Evolutionary conservation across 2,113 vertebrate genomes (phyloP).

Genomic region (Anoura caudifer): DNA sequence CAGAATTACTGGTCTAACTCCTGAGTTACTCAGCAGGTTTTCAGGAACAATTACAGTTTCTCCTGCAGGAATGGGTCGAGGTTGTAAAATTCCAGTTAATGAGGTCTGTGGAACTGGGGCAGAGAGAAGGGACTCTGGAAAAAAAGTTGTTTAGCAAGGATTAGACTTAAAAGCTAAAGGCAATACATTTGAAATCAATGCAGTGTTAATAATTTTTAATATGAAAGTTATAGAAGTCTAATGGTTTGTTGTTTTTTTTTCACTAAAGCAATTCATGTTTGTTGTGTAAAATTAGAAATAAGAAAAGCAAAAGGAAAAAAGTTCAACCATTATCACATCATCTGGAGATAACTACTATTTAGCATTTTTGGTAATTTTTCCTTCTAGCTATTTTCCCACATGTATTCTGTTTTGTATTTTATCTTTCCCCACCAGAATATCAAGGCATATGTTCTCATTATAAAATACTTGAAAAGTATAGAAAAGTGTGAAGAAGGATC

Average conservation of each 20-base stretch:
- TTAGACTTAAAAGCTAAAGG: conserved; percentile 32
- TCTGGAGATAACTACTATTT: background rate
- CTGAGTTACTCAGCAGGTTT: conserved; percentile 94
- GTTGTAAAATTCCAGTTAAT: conserved; percentile 91
- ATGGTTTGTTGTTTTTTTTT: background rate
- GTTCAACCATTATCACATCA: background rate
- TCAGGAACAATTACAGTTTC: conserved; percentile 97
- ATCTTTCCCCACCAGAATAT: background rate
- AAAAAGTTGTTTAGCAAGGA: conserved; percentile 70
- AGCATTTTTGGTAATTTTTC: background rate
- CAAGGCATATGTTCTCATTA: background rate
- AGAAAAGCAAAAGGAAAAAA: conserved; percentile 36
- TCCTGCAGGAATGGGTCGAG: conserved; percentile 92
- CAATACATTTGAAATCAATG: background rate
- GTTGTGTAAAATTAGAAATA: conserved; percentile 31
- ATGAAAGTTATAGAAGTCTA: background rate
- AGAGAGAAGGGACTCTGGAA: conserved; percentile 87
- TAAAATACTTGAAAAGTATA: background rate
- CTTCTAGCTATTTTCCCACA: conserved; percentile 12
- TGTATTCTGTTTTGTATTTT: conserved; percentile 18
- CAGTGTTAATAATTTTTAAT: background rate
- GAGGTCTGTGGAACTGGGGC: conserved; percentile 86
- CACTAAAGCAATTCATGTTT: background rate
- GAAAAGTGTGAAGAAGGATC: conserved; percentile 1
- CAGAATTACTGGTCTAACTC: conserved; percentile 96